These are phyloP conservation scores for Actenoides hombroni DNA, from an alignment of 2,113 vertebrate genomes.

Conservation along the genomic window DNA sequence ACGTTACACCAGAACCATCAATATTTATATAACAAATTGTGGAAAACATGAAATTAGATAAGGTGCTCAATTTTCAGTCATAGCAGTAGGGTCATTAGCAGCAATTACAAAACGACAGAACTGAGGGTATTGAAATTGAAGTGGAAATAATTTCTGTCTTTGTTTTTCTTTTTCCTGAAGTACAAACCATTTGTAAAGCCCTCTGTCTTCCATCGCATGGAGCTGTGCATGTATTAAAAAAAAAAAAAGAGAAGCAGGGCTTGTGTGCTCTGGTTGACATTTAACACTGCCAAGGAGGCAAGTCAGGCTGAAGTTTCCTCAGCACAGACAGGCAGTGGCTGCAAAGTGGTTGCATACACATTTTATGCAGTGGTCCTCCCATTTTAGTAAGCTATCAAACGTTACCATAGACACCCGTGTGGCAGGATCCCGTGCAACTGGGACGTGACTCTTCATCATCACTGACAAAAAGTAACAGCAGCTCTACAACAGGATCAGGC, in stretches of 20 bases:
- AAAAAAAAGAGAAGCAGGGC: neutral
- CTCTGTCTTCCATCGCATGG: neutral
- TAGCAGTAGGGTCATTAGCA: neutral
- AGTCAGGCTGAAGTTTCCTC: neutral
- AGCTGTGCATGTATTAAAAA: neutral
- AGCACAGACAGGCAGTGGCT: neutral
- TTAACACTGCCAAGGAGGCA: neutral
- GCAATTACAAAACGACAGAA: neutral
- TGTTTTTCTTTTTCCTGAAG: neutral
- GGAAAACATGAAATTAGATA: neutral
- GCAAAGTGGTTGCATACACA: neutral
- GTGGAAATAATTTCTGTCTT: neutral
- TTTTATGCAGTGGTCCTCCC: neutral
- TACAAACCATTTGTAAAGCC: neutral
- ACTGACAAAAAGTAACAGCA: neutral
- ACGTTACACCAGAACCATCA: neutral
- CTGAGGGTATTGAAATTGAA: neutral
- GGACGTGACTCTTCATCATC: neutral
- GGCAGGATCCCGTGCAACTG: neutral
- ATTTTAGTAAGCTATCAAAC: neutral
- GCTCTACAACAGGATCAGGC: neutral
- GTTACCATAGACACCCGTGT: neutral
- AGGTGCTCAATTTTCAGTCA: constrained; percentile 13
- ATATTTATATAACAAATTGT: neutral
- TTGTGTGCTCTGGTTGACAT: neutral